Percentiles rank a stretch among this genome's conserved stretches.
phyloP scores from a whole-genome alignment of 2,113 vertebrate species.

The Spheniscus mendiculus region DNA sequence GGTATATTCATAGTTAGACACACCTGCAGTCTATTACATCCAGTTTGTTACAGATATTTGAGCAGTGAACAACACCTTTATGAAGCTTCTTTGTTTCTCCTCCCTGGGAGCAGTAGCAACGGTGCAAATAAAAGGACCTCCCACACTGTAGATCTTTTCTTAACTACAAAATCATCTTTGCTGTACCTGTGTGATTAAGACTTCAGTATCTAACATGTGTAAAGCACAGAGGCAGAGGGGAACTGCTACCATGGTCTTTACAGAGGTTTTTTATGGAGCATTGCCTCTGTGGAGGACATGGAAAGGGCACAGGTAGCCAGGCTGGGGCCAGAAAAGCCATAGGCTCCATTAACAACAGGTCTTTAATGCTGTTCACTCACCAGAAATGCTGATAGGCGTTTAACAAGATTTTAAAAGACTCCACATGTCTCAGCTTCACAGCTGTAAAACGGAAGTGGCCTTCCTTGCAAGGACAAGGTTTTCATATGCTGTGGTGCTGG shows the following conservation, averaged over 20 bases:
- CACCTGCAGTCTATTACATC: not conserved
- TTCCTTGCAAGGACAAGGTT: constrained; percentile 12
- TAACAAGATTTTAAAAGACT: constrained; percentile 32
- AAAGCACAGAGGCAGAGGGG: not conserved
- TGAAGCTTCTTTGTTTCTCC: not conserved
- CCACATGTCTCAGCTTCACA: constrained; percentile 25
- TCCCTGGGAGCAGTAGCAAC: not conserved
- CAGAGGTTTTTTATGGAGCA: not conserved
- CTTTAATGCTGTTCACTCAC: not conserved
- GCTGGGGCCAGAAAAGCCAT: not conserved
- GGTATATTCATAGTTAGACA: not conserved
- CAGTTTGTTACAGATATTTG: not conserved
- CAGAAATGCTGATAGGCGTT: not conserved
- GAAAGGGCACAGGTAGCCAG: not conserved
- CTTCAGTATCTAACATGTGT: not conserved
- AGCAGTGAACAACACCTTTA: not conserved
- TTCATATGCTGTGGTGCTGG: not conserved
- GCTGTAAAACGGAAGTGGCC: constrained; percentile 3
- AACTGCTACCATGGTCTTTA: not conserved
- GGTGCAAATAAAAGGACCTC: not conserved
- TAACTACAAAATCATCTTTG: not conserved
- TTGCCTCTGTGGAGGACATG: not conserved
- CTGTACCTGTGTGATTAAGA: not conserved
- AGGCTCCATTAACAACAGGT: not conserved
- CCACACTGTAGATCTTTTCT: not conserved